Evolutionary conservation across 1,140 invertebrate species (phyloP).

Genomic region (Elymnias hypermnestra): DNA sequence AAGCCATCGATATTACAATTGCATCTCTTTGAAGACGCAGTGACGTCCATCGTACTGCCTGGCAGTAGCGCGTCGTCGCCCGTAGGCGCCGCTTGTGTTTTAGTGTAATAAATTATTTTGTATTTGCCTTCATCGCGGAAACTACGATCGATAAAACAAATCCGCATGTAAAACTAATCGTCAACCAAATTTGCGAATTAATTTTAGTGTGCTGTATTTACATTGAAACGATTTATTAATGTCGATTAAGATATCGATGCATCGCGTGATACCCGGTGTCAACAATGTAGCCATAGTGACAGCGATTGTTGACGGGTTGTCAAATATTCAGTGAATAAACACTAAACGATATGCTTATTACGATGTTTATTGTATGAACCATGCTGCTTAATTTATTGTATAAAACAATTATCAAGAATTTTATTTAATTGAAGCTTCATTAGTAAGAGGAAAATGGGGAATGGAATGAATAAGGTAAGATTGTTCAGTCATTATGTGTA

Average conservation of each 20-base stretch:
- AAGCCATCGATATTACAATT: neutral
- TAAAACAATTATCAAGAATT: slow-evolving; percentile 31
- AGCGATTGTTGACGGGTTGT: slow-evolving; percentile 57
- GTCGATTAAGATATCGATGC: slow-evolving; percentile 41
- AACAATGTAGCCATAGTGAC: slow-evolving; percentile 74
- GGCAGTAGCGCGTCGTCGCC: slow-evolving; percentile 53
- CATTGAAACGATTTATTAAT: slow-evolving; percentile 13
- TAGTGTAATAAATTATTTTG: slow-evolving; percentile 3
- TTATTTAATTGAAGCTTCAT: slow-evolving; percentile 24
- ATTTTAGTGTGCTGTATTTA: slow-evolving; percentile 6
- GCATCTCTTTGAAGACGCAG: slow-evolving; percentile 52
- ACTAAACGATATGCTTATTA: slow-evolving; percentile 10
- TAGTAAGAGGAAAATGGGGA: slow-evolving; percentile 78
- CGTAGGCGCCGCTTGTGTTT: slow-evolving; percentile 17
- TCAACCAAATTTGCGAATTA: slow-evolving; percentile 10
- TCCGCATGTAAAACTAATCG: slow-evolving; percentile 28
- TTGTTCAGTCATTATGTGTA: slow-evolving; percentile 3
- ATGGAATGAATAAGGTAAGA: slow-evolving; percentile 88
- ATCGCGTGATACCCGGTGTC: slow-evolving; percentile 52
- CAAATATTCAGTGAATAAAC: slow-evolving; percentile 33
- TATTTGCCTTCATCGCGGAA: slow-evolving; percentile 13
- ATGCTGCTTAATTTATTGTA: slow-evolving; percentile 32
- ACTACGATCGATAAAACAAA: slow-evolving; percentile 52
- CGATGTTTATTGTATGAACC: slow-evolving; percentile 17
- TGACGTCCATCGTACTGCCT: slow-evolving; percentile 36